Evolutionary conservation across 2,113 vertebrate species (phyloP), one percentile per base, ranked within the genome.

Genomic region (Ploceus nigricollis): DNA sequence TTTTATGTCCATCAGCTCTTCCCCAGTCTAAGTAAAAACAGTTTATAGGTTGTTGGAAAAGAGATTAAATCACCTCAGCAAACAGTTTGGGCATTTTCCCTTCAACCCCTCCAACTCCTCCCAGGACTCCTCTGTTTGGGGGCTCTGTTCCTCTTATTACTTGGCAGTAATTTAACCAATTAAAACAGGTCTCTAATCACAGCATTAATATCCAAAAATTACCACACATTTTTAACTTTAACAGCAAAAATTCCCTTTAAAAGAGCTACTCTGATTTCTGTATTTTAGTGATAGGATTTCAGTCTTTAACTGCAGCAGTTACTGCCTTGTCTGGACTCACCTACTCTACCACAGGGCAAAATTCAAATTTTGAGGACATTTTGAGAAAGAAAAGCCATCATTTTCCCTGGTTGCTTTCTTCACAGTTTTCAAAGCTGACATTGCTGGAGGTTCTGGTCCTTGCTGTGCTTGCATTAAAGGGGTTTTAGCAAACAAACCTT

Each of bases 1-100:
- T 93, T 94, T 88, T 48, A 87, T 79, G 93, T 85, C 66, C 70
- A 89, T 42, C 78, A 87, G 61, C 25, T 82, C 47, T 79, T 91
- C 65, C 47, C 50, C 54, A 82, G 42, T 4, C 50, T 85, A 85
- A 95, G 53, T 61, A 82, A 89, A 93, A 91, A 30, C 48, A 78
- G 53, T 91, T 93, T 79, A 53, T 44, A 61, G 40, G n/a, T 64
- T 87, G 56, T 40, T 84, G 65, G 69, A 65, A 76, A 76, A 68
- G 47, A 89, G 70, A 68, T 82, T 79, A 84, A 87, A 87, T 87
- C 81, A 87, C 50, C 61, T 53, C 66, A 76, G 53, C 61, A 87
- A 93, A 80, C 4, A 87, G 28, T 76, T n/a, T 28, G 45, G 40
- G 50, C 18, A 71, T 31, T 94, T 83, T 75, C 33, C 51, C 48